Conservation (phyloP, 2,888 invertebrate species). For the Drosophila antonietae region DNA sequence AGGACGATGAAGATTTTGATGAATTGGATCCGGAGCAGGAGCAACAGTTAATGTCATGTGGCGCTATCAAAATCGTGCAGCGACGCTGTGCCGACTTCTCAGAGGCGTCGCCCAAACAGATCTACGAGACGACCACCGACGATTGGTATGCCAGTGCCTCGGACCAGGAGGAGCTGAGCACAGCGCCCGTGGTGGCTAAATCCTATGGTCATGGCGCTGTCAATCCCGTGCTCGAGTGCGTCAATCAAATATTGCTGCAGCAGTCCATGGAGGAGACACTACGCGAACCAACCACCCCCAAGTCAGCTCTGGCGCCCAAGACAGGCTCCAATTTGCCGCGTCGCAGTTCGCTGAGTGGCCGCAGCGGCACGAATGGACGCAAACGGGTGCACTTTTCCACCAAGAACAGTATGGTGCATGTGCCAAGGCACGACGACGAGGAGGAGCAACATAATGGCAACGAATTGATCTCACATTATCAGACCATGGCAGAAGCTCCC, state of each 20-base stretch:
- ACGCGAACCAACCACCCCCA: slow-evolving; percentile 56
- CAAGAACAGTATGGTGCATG: slow-evolving; percentile 87
- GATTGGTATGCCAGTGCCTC: slow-evolving; percentile 93
- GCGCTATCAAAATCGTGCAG: slow-evolving; percentile 70
- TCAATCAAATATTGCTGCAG: slow-evolving; percentile 92
- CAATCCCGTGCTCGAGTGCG: slow-evolving; percentile 94
- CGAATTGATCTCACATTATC: slow-evolving; percentile 64
- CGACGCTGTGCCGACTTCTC: slow-evolving; percentile 80
- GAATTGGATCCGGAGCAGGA: slow-evolving; percentile 60
- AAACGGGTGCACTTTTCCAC: slow-evolving; percentile 88
- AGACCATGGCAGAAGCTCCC: slow-evolving; percentile 51
- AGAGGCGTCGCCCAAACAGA: slow-evolving; percentile 82
- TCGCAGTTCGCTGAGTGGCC: slow-evolving; percentile 76
- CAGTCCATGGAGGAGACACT: slow-evolving; percentile 87
- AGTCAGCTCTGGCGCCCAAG: slow-evolving; percentile 49
- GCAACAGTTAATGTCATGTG: slow-evolving; percentile 53
- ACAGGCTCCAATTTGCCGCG: slow-evolving; percentile 57
- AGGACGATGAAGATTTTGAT: slow-evolving; percentile 78
- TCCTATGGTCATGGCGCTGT: slow-evolving; percentile 87
- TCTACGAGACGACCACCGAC: slow-evolving; percentile 85
- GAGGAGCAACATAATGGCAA: slow-evolving; percentile 47
- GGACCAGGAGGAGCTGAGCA: slow-evolving; percentile 88
- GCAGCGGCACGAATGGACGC: slow-evolving; percentile 69
- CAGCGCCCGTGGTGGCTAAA: slow-evolving; percentile 65
- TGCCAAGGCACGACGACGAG: slow-evolving; percentile 81